Evolutionary conservation across 2,797 vertebrate species (phyloP), one percentile per base, ranked within the genome.

Genomic region (Pampus argenteus): DNA sequence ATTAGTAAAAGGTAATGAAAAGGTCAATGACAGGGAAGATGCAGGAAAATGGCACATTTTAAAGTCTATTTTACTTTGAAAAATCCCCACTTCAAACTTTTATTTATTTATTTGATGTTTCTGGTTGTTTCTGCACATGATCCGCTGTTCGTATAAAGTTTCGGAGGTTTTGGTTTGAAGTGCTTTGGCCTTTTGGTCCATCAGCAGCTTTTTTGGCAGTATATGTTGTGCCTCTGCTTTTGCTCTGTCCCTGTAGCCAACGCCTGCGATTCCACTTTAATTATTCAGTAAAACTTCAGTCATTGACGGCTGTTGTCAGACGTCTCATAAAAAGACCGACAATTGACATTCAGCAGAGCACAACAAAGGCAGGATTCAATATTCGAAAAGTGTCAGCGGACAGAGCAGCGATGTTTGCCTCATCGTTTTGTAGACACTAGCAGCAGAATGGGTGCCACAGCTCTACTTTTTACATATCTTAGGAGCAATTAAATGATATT

Each of bases 351-450:
- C 81, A 79, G 51, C 45, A 40, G 34, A 68, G 74, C 60, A 75
- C 51, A 83, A 74, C 66, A 78, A 51, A 83, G 81, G 80, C 71
- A 54, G 17, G 76, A 77, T 81, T 91, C 83, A 80, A 88, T 90
- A 79, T 55, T 66, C 60, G 63, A 56, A 71, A 78, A 83, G 55
- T 74, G 69, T 82, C 56, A 86, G 59, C 78, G 62, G 79, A 81
- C 71, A 79, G 47, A 45, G 70, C 22, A 45, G 36, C 52, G 50
- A 62, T 63, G 64, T 68, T 56, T 71, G 28, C 23, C 62, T 25
- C n/a, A 23, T 72, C 18, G 47, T 59, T 64, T 62, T 74, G 55
- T 50, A 17, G 40, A 71, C 38, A 54, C 38, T 29, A 34, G 34
- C 38, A 51, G 26, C 36, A 9, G 9, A 48, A 6, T 18, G 17